Percentiles rank a stretch among this genome's conserved stretches.
Evolutionary conservation across 2,888 invertebrate species (phyloP).

Genomic region (Phengaris arion): DNA sequence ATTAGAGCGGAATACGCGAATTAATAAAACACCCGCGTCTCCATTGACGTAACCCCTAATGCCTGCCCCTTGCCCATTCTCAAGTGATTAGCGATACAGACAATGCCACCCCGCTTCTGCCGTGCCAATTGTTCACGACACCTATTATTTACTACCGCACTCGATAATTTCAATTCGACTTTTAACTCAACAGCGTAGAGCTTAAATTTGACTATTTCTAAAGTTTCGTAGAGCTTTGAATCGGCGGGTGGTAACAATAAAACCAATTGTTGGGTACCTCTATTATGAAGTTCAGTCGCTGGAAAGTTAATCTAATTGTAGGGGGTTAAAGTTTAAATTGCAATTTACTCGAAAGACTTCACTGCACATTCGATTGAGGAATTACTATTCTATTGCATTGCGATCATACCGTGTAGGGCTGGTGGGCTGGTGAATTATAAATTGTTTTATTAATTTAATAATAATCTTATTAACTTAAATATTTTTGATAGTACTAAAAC

Average conservation of each 20-base stretch:
- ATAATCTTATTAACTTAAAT: not conserved
- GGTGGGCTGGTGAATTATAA: constrained; percentile 33
- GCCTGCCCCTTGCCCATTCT: constrained; percentile 43
- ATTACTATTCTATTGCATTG: constrained; percentile 68
- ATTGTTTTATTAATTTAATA: constrained; percentile 15
- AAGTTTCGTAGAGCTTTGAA: constrained; percentile 51
- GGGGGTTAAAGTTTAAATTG: constrained; percentile 43
- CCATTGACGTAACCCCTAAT: constrained; percentile 48
- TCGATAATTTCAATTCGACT: constrained; percentile 43
- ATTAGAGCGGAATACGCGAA: constrained; percentile 39
- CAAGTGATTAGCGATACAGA: constrained; percentile 48
- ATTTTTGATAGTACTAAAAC: not conserved
- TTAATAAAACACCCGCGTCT: constrained; percentile 52
- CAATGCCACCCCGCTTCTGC: constrained; percentile 53
- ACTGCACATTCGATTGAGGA: constrained; percentile 59
- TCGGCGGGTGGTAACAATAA: constrained; percentile 76
- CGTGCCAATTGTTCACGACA: constrained; percentile 66
- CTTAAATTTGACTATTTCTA: constrained; percentile 36
- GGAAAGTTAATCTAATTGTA: constrained; percentile 47
- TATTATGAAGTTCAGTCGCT: constrained; percentile 49
- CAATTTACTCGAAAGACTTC: constrained; percentile 38
- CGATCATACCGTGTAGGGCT: constrained; percentile 56
- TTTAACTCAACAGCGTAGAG: constrained; percentile 32
- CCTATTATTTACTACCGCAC: constrained; percentile 54
- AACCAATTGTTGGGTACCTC: constrained; percentile 62